A percentile compares a stretch with the other conserved stretches of the same genome.
These are phyloP conservation scores for Saccostrea echinata DNA, from an alignment of 1,140 invertebrate species.

Conservation along the genomic window DNA sequence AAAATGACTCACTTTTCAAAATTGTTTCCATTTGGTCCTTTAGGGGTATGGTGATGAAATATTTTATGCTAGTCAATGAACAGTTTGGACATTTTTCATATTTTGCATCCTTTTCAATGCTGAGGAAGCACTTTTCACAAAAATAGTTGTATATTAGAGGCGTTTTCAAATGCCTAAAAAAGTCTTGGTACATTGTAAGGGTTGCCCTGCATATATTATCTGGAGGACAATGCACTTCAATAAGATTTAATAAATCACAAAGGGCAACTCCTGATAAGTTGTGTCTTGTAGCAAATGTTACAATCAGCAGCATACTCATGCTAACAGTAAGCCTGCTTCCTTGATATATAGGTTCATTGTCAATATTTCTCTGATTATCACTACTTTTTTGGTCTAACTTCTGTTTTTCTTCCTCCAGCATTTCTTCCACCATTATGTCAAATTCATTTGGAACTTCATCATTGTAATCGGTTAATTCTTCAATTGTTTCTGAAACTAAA, in stretches of 20 bases:
- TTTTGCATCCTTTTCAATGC: neutral
- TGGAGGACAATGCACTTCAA: neutral
- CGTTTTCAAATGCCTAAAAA: neutral
- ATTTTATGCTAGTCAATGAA: neutral
- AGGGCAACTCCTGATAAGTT: slow-evolving; percentile 26
- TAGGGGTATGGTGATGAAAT: neutral
- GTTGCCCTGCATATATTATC: neutral
- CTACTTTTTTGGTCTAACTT: neutral
- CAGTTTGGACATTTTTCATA: neutral
- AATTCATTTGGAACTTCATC: neutral
- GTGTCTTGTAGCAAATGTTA: slow-evolving; percentile 18
- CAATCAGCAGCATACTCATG: slow-evolving; percentile 39
- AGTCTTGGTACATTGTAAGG: neutral
- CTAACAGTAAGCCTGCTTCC: slow-evolving; percentile 31
- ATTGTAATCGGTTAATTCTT: no score
- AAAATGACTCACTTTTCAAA: neutral
- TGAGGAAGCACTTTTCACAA: neutral
- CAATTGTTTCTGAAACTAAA: no score
- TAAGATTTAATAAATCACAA: slow-evolving; percentile 6
- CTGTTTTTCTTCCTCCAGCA: neutral
- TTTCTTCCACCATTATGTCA: slow-evolving; percentile 17
- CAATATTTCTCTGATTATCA: neutral
- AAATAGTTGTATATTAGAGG: neutral
- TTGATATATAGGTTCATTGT: neutral
- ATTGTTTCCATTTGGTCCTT: slow-evolving; percentile 16